These are phyloP conservation scores for Zaprionus bogoriensis DNA, from an alignment of 2,888 invertebrate genomes.

Conservation along the genomic window DNA sequence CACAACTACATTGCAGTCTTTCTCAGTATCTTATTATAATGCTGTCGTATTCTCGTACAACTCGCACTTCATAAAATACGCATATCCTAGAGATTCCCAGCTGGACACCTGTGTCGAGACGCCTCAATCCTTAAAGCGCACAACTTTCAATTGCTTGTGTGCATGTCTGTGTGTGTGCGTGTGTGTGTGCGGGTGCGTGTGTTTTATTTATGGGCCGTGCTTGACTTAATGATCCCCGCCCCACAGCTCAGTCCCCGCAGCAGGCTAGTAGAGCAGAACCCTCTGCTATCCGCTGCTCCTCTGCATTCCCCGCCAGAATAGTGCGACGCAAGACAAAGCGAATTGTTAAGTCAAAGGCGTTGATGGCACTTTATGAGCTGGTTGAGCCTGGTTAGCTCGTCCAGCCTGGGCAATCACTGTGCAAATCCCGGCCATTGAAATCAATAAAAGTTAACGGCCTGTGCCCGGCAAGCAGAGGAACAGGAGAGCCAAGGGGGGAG, in stretches of 20 bases:
- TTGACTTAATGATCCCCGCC: conserved; percentile 79
- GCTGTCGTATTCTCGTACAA: conserved; percentile 3
- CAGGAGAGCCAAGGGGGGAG: conserved; percentile 9
- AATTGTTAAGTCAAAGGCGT: conserved; percentile 78
- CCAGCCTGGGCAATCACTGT: conserved; percentile 70
- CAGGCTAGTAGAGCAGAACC: not conserved
- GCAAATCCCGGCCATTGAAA: conserved; percentile 79
- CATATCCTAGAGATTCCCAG: not conserved
- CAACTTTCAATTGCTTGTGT: conserved; percentile 56
- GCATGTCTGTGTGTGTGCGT: conserved; percentile 17
- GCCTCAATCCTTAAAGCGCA: conserved; percentile 33
- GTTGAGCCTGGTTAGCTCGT: conserved; percentile 14
- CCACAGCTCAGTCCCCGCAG: conserved; percentile 15
- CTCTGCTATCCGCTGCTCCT: not conserved
- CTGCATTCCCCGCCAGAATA: conserved; percentile 5
- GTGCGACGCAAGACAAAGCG: conserved; percentile 68
- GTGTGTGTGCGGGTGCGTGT: conserved; percentile 19
- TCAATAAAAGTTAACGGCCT: conserved; percentile 81
- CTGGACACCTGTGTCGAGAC: conserved; percentile 29
- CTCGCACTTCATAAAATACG: conserved; percentile 34
- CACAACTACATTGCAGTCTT: not conserved
- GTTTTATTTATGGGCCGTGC: conserved; percentile 77
- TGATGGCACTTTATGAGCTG: conserved; percentile 77
- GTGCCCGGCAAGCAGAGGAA: conserved; percentile 33
- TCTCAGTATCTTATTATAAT: conserved; percentile 16